Conservation (phyloP, 2,797 vertebrate species). For the Premnoplex brunnescens region DNA sequence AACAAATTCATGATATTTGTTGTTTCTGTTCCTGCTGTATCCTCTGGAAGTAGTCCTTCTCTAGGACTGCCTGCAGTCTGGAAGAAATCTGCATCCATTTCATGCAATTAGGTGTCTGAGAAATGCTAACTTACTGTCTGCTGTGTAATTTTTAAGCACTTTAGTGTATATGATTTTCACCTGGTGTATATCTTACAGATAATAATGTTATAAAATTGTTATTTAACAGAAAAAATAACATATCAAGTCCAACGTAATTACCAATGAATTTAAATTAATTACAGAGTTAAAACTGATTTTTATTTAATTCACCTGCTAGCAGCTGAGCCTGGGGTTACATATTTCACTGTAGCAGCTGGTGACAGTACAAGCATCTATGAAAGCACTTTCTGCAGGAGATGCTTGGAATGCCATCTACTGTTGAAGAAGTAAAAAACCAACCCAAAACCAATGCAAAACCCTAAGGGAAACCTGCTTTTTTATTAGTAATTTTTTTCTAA, state of each 20-base stretch:
- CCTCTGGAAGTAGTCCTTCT: neutral
- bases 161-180: neutral
- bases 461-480: neutral
- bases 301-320: neutral
- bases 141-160: neutral
- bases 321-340: neutral
- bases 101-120: neutral
- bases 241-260: neutral
- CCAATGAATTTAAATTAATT: neutral
- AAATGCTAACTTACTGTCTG: neutral
- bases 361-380: neutral
- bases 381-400: neutral
- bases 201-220: neutral
- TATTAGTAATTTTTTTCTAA: neutral
- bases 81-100: neutral
- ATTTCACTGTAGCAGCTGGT: neutral
- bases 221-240: neutral
- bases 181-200: neutral
- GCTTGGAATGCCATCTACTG: constrained; percentile 64
- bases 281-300: neutral
- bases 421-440: constrained; percentile 15
- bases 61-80: neutral
- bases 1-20: neutral
- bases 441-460: neutral
- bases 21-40: neutral